A percentile compares a stretch with the other conserved stretches of the same genome.
Evolutionary conservation across 1,140 invertebrate genomes (phyloP).

Genomic region (Rhyacophila brunnea): DNA sequence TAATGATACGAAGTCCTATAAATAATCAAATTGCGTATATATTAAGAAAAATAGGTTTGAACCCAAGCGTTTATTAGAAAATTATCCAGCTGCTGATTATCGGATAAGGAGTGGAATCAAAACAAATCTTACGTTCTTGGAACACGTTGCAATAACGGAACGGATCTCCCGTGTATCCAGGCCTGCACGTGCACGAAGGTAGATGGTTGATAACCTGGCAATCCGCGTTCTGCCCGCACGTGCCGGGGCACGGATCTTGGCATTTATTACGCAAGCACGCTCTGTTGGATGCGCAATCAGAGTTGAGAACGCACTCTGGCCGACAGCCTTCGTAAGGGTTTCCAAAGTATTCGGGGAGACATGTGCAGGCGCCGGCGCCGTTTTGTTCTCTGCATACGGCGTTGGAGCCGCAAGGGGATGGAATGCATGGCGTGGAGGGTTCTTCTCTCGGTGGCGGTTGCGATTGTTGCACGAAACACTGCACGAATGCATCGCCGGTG

Average conservation of each 20-base stretch:
- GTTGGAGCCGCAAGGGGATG: slow-evolving; percentile 69
- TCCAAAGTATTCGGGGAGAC: slow-evolving; percentile 64
- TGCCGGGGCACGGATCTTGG: slow-evolving; percentile 64
- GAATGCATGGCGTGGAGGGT: slow-evolving; percentile 53
- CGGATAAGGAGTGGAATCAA: too few species aligned
- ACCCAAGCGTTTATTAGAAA: too few species aligned
- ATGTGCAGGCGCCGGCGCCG: slow-evolving; percentile 62
- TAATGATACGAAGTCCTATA: too few species aligned
- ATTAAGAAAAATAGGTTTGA: too few species aligned
- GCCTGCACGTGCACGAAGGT: slow-evolving; percentile 57
- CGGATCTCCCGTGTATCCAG: slow-evolving; percentile 63
- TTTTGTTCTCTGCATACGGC: slow-evolving; percentile 63
- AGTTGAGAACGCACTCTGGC: slow-evolving; percentile 64
- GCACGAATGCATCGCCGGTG: slow-evolving; percentile 60
- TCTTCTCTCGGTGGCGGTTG: slow-evolving; percentile 40
- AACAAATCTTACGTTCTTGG: slow-evolving; percentile 50
- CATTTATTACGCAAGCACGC: slow-evolving; percentile 64
- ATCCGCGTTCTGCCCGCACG: slow-evolving; percentile 62
- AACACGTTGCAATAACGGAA: slow-evolving; percentile 52
- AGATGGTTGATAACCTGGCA: slow-evolving; percentile 63
- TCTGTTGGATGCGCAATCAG: slow-evolving; percentile 61
- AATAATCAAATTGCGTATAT: too few species aligned
- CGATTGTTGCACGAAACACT: slow-evolving; percentile 47
- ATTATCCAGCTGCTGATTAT: too few species aligned
- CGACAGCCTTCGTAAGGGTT: slow-evolving; percentile 67